Evolutionary conservation across 2,888 invertebrate species (phyloP).

Genomic region (Orchestes rusci): DNA sequence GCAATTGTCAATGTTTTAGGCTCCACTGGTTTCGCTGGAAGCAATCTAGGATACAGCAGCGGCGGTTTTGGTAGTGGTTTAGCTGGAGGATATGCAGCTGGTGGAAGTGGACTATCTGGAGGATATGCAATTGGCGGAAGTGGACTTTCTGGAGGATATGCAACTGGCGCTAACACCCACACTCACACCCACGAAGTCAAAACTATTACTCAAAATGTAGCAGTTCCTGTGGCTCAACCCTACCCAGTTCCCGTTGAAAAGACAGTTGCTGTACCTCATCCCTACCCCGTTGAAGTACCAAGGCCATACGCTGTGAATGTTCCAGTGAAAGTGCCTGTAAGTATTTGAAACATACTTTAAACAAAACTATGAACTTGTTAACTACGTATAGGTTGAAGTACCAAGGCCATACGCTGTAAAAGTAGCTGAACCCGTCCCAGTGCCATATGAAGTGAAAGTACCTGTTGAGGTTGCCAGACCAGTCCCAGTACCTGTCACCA

Average conservation of each 20-base stretch:
- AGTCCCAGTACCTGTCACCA: conserved; percentile 33
- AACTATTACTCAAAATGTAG: conserved; percentile 25
- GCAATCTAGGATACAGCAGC: no score
- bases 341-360: neutral
- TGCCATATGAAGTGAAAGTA: conserved; percentile 32
- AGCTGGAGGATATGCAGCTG: no score
- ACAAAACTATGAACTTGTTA: neutral
- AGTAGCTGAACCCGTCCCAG: conserved; percentile 28
- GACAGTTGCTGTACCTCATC: conserved; percentile 27
- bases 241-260: conserved; percentile 27
- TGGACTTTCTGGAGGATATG: no score
- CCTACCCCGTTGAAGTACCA: conserved; percentile 26
- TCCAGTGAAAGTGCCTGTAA: conserved; percentile 18
- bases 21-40: no score
- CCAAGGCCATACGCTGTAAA: conserved; percentile 33
- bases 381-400: conserved; percentile 29
- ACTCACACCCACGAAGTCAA: conserved; percentile 25
- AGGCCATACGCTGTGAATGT: no score
- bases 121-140: no score
- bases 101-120: no score
- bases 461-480: conserved; percentile 35
- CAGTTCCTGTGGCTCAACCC: conserved; percentile 29
- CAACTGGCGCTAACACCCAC: no score
- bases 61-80: no score
- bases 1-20: no score